Base-by-base conservation (phyloP, 2,888 invertebrate genomes). In the Trilocha varians region DNA sequence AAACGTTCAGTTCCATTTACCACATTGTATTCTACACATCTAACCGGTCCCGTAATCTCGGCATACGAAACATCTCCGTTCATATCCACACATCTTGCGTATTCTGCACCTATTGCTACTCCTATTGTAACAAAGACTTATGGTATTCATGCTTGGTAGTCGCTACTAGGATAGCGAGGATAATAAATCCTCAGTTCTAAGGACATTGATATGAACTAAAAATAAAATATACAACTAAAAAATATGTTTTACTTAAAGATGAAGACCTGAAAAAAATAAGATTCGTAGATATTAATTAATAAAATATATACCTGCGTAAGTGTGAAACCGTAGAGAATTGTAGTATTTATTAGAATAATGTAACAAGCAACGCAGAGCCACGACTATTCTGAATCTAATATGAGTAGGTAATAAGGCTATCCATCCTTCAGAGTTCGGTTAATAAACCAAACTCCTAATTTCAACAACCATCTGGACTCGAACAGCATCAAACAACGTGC, bases 81-180 rank as follows among this genome's bases (percentile, higher is more conserved):
- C 5, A 18, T 73, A 6, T 62, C 73, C 25, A 57, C 70, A 9
- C 70, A 65, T 16, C 39, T 71, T 40, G 45, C 65, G 14, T 73
- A 72, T 59, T 59, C 71, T 2, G 49, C 71, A 17, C 70, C 76
- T n/a, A 37, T 73, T 32, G 60, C 64, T 14, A 51, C 70, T 13
- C 77, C 80, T 35, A 43, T 74, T 49, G 41, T 75, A 47, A 51
- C 71, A 44, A 70, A 72, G 49, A 64, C 78, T 8, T 78, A 77
- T 59, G 59, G 78, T 44, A 60, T 78, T 45, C 77, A 78, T 61
- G 61, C 72, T 41, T 83, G 73, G 71, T 83, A 59, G 80, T 53
- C 54, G 54, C 53, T 66, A 73, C 65, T 62, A 66, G 55, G 49
- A 47, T 58, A 67, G 66, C 54, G 68, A 62, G 67, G 67, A 65